Percentiles rank a stretch among this genome's conserved stretches.
These are phyloP conservation scores for Ptychodera flava DNA, from an alignment of 35 echinoderm and acorn worm species.

Conservation along the genomic window DNA sequence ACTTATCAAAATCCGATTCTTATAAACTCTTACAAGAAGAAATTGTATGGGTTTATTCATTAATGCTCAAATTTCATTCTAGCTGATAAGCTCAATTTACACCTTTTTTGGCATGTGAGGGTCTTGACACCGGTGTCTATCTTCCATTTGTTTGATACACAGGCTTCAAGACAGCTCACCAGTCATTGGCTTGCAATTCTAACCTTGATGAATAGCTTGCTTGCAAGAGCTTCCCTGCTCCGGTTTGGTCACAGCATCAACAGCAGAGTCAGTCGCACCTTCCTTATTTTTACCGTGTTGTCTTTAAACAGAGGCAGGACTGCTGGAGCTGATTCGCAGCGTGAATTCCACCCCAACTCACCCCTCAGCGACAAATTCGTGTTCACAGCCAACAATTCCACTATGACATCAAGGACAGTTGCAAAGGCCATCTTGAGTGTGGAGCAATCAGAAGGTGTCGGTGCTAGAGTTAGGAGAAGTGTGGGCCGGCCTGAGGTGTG, in stretches of 20 bases:
- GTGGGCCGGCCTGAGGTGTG: conserved; percentile 81
- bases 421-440: conserved; percentile 53
- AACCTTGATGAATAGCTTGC: neutral
- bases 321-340: neutral
- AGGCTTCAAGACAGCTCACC: too few species aligned
- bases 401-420: conserved; percentile 46
- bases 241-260: neutral
- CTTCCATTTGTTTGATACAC: too few species aligned
- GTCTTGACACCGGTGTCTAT: too few species aligned
- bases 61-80: too few species aligned
- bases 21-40: too few species aligned
- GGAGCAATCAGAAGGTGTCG: conserved; percentile 89
- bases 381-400: neutral
- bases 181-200: too few species aligned
- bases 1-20: too few species aligned
- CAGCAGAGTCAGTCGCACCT: neutral
- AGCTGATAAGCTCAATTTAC: too few species aligned
- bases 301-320: neutral
- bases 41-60: too few species aligned
- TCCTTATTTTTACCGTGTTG: neutral
- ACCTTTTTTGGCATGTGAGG: too few species aligned
- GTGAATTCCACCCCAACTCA: neutral
- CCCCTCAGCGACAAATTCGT: neutral
- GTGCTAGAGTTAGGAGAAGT: conserved; percentile 84
- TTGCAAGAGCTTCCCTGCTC: neutral